Evolutionary conservation across 2,797 vertebrate species (phyloP).

Genomic region (Petrocephalus sullivani): DNA sequence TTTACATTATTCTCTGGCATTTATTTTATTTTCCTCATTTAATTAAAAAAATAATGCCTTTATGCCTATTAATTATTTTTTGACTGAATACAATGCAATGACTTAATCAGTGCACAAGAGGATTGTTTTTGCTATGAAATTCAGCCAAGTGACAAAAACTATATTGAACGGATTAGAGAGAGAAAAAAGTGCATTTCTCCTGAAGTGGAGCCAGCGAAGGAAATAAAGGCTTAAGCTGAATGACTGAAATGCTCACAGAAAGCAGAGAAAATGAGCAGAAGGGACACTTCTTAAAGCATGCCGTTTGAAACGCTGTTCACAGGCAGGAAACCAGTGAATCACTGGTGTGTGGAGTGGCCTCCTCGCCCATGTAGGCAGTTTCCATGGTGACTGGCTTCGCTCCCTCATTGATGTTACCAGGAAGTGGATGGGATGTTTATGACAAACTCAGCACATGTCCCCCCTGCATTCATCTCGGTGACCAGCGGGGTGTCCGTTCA

Average conservation of each 20-base stretch:
- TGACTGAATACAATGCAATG: background rate
- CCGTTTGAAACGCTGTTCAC: background rate
- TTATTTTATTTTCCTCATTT: background rate
- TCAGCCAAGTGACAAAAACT: background rate
- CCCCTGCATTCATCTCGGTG: background rate
- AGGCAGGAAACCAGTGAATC: slow-evolving; percentile 11
- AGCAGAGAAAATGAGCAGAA: background rate
- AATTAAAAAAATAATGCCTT: background rate
- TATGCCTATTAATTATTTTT: background rate
- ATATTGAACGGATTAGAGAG: background rate
- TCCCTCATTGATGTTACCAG: background rate
- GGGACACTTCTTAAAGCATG: background rate
- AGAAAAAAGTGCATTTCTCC: background rate
- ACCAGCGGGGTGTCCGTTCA: background rate
- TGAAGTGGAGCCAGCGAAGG: background rate
- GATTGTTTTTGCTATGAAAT: background rate
- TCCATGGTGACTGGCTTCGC: slow-evolving; percentile 10
- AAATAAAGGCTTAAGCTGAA: slow-evolving; percentile 3
- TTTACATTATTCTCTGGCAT: background rate
- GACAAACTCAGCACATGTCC: background rate
- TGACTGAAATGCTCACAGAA: background rate
- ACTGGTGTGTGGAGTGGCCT: background rate
- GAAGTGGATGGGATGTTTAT: background rate
- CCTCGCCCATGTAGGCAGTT: background rate
- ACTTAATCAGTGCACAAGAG: background rate